A percentile compares a stretch with the other conserved stretches of the same genome.
These are phyloP conservation scores for Amblyopsis hoosieri DNA, from an alignment of 2,797 vertebrate genomes.

Conservation along the genomic window DNA sequence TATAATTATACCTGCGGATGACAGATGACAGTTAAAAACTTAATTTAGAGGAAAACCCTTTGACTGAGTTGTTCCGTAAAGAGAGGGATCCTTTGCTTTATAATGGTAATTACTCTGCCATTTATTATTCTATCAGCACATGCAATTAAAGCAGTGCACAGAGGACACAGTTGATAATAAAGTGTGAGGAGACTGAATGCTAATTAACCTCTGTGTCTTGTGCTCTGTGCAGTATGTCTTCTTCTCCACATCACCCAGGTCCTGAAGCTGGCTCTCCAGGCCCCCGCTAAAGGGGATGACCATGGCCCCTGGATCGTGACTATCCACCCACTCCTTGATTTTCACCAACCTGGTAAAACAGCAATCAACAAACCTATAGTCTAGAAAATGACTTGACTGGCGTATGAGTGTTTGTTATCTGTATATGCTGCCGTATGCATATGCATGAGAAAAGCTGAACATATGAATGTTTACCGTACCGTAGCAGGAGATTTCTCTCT, in stretches of 20 bases:
- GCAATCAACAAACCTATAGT: constrained; percentile 73
- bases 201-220: constrained; percentile 99
- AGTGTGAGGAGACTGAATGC: constrained; percentile 98
- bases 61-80: constrained; percentile 99
- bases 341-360: constrained; percentile 86
- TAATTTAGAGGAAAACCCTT: constrained; percentile 99
- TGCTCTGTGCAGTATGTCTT: constrained; percentile 92
- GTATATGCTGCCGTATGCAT: constrained; percentile 78
- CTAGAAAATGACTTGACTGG: constrained; percentile 82
- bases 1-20: constrained; percentile 99
- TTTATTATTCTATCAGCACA: constrained; percentile 99
- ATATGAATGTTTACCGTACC: constrained; percentile 78
- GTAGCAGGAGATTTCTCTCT: constrained; percentile 83
- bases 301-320: constrained; percentile 89
- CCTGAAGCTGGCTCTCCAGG: constrained; percentile 90
- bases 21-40: constrained; percentile 99
- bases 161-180: constrained; percentile 99
- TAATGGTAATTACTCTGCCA: constrained; percentile 99
- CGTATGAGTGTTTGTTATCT: constrained; percentile 84
- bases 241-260: constrained; percentile 87
- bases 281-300: constrained; percentile 93
- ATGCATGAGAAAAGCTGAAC: constrained; percentile 83
- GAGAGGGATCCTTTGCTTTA: constrained; percentile 99
- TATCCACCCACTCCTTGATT: constrained; percentile 98
- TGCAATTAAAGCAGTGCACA: constrained; percentile 99